A percentile compares a stretch with the other conserved stretches of the same genome.
Evolutionary conservation across 2,888 invertebrate species (phyloP).

Genomic region (Anthrax anthrax): DNA sequence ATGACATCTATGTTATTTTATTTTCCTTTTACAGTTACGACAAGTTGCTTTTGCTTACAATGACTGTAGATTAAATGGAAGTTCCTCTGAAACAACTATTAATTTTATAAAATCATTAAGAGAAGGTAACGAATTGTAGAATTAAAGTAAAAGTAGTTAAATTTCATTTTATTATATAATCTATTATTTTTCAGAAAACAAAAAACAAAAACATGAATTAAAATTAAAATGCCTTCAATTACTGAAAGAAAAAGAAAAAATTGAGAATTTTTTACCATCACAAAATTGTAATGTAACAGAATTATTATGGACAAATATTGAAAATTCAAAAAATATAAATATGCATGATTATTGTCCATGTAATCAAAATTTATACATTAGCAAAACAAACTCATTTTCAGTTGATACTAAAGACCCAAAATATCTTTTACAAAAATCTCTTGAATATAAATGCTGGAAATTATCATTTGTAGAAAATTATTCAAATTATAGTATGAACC

Average conservation of each 20-base stretch:
- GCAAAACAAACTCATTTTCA: too few species aligned
- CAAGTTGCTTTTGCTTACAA: slow-evolving; percentile 60
- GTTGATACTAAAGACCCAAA: background rate
- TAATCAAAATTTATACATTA: background rate
- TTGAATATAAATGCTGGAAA: background rate
- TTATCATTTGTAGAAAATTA: background rate
- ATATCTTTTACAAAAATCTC: background rate
- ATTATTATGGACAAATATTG: background rate
- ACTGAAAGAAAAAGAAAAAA: background rate
- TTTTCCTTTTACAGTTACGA: slow-evolving; percentile 41
- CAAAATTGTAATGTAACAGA: background rate
- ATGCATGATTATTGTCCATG: background rate
- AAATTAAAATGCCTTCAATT: background rate
- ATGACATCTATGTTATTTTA: slow-evolving; percentile 2
- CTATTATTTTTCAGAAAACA: background rate
- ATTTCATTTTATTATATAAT: background rate
- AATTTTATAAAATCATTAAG: slow-evolving; percentile 12
- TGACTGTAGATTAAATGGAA: slow-evolving; percentile 43
- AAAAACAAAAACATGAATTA: background rate
- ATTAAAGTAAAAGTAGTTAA: background rate
- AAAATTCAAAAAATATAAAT: background rate
- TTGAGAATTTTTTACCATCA: background rate
- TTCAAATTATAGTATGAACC: background rate
- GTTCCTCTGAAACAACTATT: slow-evolving; percentile 31
- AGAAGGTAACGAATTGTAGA: slow-evolving; percentile 1